phyloP scores from a whole-genome alignment of 2,797 vertebrate genomes.

The Enteromius thamalakanensis region DNA sequence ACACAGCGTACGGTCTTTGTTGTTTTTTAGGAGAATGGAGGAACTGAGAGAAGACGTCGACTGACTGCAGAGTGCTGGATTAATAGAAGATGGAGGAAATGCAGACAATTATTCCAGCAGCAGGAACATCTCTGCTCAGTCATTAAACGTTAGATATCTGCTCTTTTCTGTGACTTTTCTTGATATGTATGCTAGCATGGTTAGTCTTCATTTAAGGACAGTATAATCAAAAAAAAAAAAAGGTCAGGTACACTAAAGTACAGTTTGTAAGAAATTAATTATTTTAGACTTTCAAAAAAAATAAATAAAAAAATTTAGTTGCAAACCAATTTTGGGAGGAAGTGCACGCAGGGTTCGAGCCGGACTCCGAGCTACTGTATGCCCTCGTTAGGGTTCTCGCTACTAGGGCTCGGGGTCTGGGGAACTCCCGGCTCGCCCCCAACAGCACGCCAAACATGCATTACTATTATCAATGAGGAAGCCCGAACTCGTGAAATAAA shows the following conservation, averaged over 20 bases:
- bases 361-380: too few species aligned
- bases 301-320: too few species aligned
- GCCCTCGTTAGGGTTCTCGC: too few species aligned
- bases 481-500: too few species aligned
- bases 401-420: too few species aligned
- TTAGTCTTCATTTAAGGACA: background rate
- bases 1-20: conserved; percentile 24
- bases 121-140: conserved; percentile 15
- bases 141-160: background rate
- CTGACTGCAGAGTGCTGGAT: conserved; percentile 25
- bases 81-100: conserved; percentile 41
- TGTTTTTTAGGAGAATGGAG: conserved; percentile 40
- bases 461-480: too few species aligned
- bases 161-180: background rate
- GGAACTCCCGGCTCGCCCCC: too few species aligned
- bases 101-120: conserved; percentile 45
- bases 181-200: background rate
- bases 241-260: background rate
- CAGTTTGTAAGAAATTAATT: background rate
- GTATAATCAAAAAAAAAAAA: background rate
- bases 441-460: too few species aligned
- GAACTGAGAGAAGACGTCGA: background rate
- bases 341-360: too few species aligned
- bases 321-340: too few species aligned
- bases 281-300: background rate